Evolutionary conservation across 2,888 invertebrate genomes (phyloP).

Genomic region (Trichopria drosophilae): DNA sequence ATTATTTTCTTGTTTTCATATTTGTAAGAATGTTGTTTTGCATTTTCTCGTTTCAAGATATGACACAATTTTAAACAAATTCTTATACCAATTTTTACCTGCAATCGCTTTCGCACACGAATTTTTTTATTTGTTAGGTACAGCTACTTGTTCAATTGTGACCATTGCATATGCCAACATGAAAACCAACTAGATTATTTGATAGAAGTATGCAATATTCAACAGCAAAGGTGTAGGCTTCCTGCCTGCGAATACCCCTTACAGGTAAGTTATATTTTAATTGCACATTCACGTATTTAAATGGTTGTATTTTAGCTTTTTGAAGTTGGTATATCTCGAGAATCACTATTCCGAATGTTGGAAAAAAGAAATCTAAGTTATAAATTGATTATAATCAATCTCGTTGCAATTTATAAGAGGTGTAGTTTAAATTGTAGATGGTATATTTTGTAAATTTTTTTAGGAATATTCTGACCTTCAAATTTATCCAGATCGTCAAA

Average conservation of each 20-base stretch:
- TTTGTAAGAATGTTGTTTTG: too few species aligned
- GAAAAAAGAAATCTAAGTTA: too few species aligned
- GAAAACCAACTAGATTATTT: conserved; percentile 40
- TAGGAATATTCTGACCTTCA: too few species aligned
- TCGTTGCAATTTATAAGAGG: too few species aligned
- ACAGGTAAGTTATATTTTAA: conserved; percentile 36
- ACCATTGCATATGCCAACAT: conserved; percentile 47
- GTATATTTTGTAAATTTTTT: too few species aligned
- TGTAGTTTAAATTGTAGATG: too few species aligned
- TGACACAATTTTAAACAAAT: background rate
- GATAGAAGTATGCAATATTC: conserved; percentile 50
- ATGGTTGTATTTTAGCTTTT: background rate
- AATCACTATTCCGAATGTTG: conserved; percentile 56
- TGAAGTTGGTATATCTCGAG: conserved; percentile 43
- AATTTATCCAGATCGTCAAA: too few species aligned
- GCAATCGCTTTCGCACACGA: too few species aligned
- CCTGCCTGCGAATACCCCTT: conserved; percentile 48
- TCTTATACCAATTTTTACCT: background rate
- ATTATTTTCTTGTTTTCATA: too few species aligned
- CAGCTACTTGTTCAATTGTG: conserved; percentile 37
- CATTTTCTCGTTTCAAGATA: too few species aligned
- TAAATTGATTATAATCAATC: too few species aligned
- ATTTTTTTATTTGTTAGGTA: conserved; percentile 35
- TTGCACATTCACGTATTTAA: background rate
- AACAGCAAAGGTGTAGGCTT: conserved; percentile 44